Conservation (phyloP, 2,888 invertebrate genomes). For the Limnephilus marmoratus region DNA sequence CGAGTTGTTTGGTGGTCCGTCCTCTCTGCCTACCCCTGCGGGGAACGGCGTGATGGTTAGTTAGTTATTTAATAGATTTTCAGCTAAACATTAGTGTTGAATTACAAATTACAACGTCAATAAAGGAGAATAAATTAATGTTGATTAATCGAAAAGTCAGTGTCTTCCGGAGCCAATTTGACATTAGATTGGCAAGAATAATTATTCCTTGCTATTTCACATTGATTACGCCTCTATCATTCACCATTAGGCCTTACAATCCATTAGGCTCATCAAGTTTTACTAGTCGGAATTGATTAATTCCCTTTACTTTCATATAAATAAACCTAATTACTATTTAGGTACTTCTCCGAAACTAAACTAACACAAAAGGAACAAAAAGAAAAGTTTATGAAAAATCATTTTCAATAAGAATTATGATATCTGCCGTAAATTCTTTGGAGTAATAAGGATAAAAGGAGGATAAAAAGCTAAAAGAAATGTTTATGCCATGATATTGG, state of each 20-base stretch:
- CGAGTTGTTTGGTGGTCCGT: no score
- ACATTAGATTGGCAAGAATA: slow-evolving; percentile 15
- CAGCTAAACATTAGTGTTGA: no score
- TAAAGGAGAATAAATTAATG: background rate
- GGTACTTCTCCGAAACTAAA: background rate
- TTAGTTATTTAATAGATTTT: no score
- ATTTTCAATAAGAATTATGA: background rate
- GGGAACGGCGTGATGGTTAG: no score
- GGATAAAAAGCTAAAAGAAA: no score
- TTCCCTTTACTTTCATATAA: background rate
- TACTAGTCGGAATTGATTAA: background rate
- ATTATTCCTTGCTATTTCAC: background rate
- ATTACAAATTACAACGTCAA: background rate
- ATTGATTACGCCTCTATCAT: slow-evolving; percentile 13
- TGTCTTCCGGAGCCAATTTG: background rate
- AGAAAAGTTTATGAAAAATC: background rate
- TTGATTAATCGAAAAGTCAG: background rate
- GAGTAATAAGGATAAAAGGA: no score
- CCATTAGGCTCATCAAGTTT: background rate
- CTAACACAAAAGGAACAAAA: background rate
- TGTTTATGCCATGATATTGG: no score
- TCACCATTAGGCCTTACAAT: background rate
- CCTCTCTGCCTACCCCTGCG: no score
- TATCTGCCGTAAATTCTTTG: no score
- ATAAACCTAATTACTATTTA: background rate